phyloP scores from a whole-genome alignment of 2,113 vertebrate species.

The Datnioides undecimradiatus region DNA sequence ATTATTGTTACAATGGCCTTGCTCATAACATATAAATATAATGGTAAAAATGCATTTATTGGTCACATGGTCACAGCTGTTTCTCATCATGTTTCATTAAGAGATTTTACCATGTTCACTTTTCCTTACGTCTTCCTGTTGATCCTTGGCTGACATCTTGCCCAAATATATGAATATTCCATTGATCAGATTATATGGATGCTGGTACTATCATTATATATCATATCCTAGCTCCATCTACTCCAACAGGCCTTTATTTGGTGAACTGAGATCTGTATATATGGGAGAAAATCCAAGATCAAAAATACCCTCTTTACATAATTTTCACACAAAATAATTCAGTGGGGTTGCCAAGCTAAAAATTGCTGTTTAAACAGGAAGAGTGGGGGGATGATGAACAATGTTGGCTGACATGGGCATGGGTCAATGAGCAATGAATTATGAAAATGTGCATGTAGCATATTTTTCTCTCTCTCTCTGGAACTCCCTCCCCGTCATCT shows the following conservation, averaged over 20 bases:
- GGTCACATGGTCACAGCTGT: not conserved
- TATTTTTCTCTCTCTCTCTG: constrained; percentile 6
- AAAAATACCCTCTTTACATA: constrained; percentile 16
- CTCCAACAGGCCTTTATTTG: not conserved
- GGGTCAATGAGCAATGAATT: constrained; percentile 40
- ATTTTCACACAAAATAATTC: not conserved
- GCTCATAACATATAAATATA: not conserved
- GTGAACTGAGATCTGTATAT: not conserved
- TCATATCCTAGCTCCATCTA: not conserved
- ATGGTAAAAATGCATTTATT: not conserved
- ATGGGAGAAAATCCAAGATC: constrained; percentile 3
- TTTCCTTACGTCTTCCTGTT: not conserved
- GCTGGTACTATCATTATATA: not conserved
- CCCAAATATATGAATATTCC: not conserved
- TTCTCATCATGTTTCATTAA: not conserved
- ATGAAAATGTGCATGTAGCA: constrained; percentile 22
- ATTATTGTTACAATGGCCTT: too few relatives aligned
- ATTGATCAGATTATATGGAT: not conserved
- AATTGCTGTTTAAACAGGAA: constrained; percentile 16
- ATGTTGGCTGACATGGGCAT: constrained; percentile 25
- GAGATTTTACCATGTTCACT: not conserved
- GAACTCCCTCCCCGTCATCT: not conserved
- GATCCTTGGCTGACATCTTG: not conserved
- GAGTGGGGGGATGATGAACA: constrained; percentile 19
- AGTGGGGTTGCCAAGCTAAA: constrained; percentile 19